Base-by-base conservation (phyloP, 2,113 vertebrate genomes). In the Lamprologus speciosus region DNA sequence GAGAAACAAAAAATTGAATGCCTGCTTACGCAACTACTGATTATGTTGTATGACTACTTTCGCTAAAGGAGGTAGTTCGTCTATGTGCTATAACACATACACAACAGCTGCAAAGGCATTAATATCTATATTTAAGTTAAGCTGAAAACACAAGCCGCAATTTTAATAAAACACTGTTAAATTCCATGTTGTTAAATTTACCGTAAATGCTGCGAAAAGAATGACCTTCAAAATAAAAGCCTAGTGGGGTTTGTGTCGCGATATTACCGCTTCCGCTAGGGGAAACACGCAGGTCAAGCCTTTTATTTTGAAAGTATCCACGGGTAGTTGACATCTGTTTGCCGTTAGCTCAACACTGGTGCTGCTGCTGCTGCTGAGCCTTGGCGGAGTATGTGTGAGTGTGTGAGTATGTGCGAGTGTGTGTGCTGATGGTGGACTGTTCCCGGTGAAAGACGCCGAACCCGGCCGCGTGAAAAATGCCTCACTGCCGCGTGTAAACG, bases 381-480 rank as follows among this genome's bases (percentile, higher is more conserved):
- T 80, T 51, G 14, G 35, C 37, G 5, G 42, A 57, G 80, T 12
- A 37, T 9, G 47, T 12, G 58, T 0, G 50, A 21, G 9, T 53
- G 33, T 53, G 19, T 63, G 42, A 8, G 28, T 33, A 35, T 73
- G 19, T 55, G 45, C n/a, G 68, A 47, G 58, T 13, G 63, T 57
- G n/a, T 79, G 82, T 13, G 53, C 28, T 80, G 90, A 88, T 91
- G 87, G 80, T 90, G 65, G 85, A 91, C 87, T 12, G 83, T 80
- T 86, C 89, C 79, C 90, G 90, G 87, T 87, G 83, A 90, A 81
- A 86, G 80, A 57, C 89, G 83, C 86, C 86, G 70, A 89, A 55
- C 23, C 37, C 8, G 83, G 90, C 87, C 81, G 37, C 79, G 12
- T 70, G 80, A 85, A 88, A 85, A 85, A 95, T 95, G 94, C 89